Evolutionary conservation across 2,797 vertebrate genomes (phyloP).

Genomic region (Botia kubotai): DNA sequence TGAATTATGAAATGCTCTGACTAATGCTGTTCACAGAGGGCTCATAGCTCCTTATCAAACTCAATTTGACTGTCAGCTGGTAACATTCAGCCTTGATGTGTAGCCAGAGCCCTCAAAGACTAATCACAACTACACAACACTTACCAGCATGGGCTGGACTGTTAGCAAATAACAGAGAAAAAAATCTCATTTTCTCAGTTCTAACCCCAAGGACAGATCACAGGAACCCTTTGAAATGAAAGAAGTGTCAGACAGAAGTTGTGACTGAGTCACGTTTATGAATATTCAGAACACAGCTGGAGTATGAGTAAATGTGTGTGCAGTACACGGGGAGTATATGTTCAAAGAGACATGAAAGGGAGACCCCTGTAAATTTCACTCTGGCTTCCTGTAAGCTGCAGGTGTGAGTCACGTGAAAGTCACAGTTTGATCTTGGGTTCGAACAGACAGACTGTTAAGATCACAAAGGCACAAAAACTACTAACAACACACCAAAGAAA

Average conservation of each 20-base stretch:
- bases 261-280: constrained; percentile 38
- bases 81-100: constrained; percentile 19
- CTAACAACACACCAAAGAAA: background rate
- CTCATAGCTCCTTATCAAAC: constrained; percentile 36
- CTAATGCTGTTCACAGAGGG: constrained; percentile 3
- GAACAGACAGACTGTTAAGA: background rate
- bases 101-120: constrained; percentile 16
- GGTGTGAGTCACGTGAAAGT: constrained; percentile 33
- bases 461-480: background rate
- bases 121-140: constrained; percentile 14
- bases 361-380: constrained; percentile 36
- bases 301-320: constrained; percentile 31
- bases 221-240: constrained; percentile 23
- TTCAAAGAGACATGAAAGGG: constrained; percentile 49
- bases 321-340: constrained; percentile 9
- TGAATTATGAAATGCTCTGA: constrained; percentile 20
- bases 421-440: constrained; percentile 2
- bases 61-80: constrained; percentile 33
- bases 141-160: constrained; percentile 15
- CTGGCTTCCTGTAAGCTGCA: constrained; percentile 38
- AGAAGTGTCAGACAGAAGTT: constrained; percentile 9
- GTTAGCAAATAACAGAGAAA: background rate
- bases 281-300: constrained; percentile 28
- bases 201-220: constrained; percentile 7
- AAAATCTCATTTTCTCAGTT: background rate